These are phyloP conservation scores for Drosophila diplacantha DNA, from an alignment of 2,888 invertebrate genomes.

Conservation along the genomic window DNA sequence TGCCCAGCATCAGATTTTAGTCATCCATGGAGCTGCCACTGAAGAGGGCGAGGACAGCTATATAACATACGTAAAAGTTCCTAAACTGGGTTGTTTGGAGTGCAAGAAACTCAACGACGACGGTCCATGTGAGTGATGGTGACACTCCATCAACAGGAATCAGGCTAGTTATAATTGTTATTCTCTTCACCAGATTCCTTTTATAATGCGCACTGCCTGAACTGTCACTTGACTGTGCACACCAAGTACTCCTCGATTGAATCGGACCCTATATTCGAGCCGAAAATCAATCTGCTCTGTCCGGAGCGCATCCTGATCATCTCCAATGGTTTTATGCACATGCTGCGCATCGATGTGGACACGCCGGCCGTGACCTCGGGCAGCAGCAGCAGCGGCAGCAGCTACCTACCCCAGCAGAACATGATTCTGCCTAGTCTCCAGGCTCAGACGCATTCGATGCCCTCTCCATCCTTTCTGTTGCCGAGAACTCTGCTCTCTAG, in stretches of 20 bases:
- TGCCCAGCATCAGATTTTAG: slow-evolving; percentile 80
- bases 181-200: slow-evolving; percentile 78
- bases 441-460: not conserved
- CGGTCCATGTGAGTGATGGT: slow-evolving; percentile 70
- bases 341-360: slow-evolving; percentile 83
- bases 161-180: not conserved
- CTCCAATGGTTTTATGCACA: slow-evolving; percentile 90
- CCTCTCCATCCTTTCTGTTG: slow-evolving; percentile 39
- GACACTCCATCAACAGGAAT: not conserved
- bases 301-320: slow-evolving; percentile 88
- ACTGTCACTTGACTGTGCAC: slow-evolving; percentile 94
- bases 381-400: slow-evolving; percentile 6
- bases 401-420: slow-evolving; percentile 41
- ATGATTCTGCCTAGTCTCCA: slow-evolving; percentile 56
- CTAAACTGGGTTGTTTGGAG: slow-evolving; percentile 82
- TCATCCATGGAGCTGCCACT: slow-evolving; percentile 80
- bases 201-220: slow-evolving; percentile 86
- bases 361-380: slow-evolving; percentile 48
- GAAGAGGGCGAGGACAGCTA: slow-evolving; percentile 78
- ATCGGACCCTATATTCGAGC: slow-evolving; percentile 87
- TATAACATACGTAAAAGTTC: slow-evolving; percentile 79
- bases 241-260: slow-evolving; percentile 94
- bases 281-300: slow-evolving; percentile 83
- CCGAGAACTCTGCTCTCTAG: slow-evolving; percentile 41
- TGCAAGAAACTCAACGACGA: slow-evolving; percentile 79